These are phyloP conservation scores for Nicator chloris DNA, from an alignment of 2,113 vertebrate species.

Conservation along the genomic window DNA sequence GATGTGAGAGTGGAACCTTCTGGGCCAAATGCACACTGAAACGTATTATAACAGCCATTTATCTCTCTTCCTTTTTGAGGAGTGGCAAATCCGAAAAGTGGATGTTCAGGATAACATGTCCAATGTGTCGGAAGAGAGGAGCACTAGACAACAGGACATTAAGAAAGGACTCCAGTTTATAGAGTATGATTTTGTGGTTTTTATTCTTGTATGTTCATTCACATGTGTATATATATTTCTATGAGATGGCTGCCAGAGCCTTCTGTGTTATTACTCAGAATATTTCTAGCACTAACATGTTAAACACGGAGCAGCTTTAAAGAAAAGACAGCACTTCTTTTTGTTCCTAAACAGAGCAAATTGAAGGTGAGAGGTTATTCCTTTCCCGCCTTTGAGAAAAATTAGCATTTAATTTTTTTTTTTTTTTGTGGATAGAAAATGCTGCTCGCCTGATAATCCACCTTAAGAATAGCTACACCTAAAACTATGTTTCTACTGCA, in stretches of 20 bases:
- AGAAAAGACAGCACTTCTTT: background rate
- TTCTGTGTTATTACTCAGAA: background rate
- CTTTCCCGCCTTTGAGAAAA: background rate
- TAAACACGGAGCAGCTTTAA: background rate
- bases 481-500: background rate
- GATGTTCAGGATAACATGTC: constrained; percentile 86
- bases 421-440: background rate
- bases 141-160: constrained; percentile 89
- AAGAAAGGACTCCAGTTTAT: constrained; percentile 94
- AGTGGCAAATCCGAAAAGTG: constrained; percentile 61
- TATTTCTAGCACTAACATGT: background rate
- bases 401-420: background rate
- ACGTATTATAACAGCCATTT: background rate
- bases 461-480: background rate
- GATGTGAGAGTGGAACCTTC: background rate
- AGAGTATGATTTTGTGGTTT: constrained; percentile 80
- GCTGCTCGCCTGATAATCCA: background rate
- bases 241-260: background rate
- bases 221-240: background rate
- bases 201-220: background rate
- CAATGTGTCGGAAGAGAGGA: constrained; percentile 83
- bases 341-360: background rate
- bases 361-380: background rate
- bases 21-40: background rate
- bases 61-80: constrained; percentile 70